Evolutionary conservation across 2,888 invertebrate species (phyloP).

Genomic region (Invenusta paracnida): DNA sequence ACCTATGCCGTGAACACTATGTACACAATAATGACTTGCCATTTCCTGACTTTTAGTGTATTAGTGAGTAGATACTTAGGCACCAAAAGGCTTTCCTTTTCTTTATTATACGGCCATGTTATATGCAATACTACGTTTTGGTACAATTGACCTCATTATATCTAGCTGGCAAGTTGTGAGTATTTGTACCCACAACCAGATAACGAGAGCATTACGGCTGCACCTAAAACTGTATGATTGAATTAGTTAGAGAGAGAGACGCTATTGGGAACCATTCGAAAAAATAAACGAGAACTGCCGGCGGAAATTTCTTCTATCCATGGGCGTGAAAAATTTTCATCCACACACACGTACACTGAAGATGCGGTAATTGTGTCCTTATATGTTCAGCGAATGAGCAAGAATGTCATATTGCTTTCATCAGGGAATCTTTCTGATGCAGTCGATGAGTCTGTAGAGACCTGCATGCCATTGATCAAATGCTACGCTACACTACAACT

Average conservation of each 20-base stretch:
- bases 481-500: background rate
- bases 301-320: too few relatives aligned
- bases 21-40: background rate
- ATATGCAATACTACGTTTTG: background rate
- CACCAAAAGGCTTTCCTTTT: background rate
- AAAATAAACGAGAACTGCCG: background rate
- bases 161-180: background rate
- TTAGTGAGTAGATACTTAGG: background rate
- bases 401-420: too few relatives aligned
- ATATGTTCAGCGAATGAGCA: too few relatives aligned
- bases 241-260: too few relatives aligned
- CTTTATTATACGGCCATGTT: background rate
- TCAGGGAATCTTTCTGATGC: too few relatives aligned
- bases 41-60: background rate
- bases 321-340: too few relatives aligned
- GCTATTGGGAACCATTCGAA: background rate
- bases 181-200: too few relatives aligned
- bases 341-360: too few relatives aligned
- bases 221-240: too few relatives aligned
- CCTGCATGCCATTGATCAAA: background rate
- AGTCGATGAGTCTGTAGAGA: too few relatives aligned
- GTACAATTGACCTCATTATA: background rate
- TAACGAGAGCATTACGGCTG: too few relatives aligned
- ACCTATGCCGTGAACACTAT: background rate
- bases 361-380: too few relatives aligned